Conservation (phyloP, 2,888 invertebrate species). For the Tubulanus polymorphus region DNA sequence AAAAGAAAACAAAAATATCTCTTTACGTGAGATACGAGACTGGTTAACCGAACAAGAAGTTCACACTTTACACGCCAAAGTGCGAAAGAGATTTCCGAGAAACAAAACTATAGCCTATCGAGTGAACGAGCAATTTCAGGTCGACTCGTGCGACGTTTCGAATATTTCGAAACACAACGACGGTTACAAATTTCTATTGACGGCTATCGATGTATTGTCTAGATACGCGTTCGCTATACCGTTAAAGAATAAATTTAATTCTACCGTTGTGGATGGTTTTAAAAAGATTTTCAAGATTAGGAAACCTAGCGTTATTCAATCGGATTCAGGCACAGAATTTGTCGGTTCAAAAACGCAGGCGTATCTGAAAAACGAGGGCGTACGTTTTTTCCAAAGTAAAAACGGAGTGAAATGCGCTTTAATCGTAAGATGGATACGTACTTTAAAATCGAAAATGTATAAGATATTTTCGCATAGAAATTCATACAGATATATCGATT, state of each 20-base stretch:
- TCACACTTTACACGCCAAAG: conserved; percentile 21
- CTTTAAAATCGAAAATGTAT: conserved; percentile 22
- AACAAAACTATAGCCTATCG: conserved; percentile 19
- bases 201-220: conserved; percentile 28
- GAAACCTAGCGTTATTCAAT: conserved; percentile 21
- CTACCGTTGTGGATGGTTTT: conserved; percentile 18
- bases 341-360: conserved; percentile 16
- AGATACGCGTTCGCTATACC: conserved; percentile 26
- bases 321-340: conserved; percentile 28
- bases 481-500: conserved; percentile 15
- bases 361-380: conserved; percentile 12
- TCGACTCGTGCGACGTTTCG: background rate
- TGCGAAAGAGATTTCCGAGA: conserved; percentile 8
- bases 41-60: conserved; percentile 10
- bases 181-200: conserved; percentile 25
- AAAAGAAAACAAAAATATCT: too few species aligned
- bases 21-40: background rate
- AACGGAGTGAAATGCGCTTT: conserved; percentile 32
- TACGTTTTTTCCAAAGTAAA: conserved; percentile 28
- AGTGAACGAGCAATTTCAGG: conserved; percentile 27
- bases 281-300: conserved; percentile 11
- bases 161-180: conserved; percentile 22
- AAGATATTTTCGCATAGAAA: conserved; percentile 13
- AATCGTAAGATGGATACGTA: conserved; percentile 32
- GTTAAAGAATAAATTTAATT: conserved; percentile 24